Evolutionary conservation across 2,888 invertebrate genomes (phyloP).

Genomic region (Sinohyriopsis cumingii): DNA sequence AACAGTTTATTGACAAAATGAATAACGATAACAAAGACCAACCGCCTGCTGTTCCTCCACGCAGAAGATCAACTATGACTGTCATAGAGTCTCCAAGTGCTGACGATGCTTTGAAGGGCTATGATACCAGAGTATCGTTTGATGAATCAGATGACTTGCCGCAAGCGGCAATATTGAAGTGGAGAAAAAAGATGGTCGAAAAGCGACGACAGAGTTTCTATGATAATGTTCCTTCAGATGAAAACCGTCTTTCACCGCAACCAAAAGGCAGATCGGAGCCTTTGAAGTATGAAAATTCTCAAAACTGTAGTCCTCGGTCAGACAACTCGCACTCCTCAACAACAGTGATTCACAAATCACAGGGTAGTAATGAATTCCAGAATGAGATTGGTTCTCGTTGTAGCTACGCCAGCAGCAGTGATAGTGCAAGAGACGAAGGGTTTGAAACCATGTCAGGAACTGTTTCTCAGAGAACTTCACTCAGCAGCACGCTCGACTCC

Average conservation of each 20-base stretch:
- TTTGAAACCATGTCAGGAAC: constrained; percentile 68
- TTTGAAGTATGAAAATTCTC: constrained; percentile 23
- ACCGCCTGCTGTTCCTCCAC: constrained; percentile 17
- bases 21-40: constrained; percentile 20
- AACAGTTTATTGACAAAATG: constrained; percentile 22
- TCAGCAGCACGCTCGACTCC: constrained; percentile 68
- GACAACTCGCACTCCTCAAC: constrained; percentile 20
- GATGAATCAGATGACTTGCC: constrained; percentile 55
- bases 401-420: constrained; percentile 61
- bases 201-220: constrained; percentile 51
- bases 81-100: constrained; percentile 28
- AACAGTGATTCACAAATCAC: constrained; percentile 38
- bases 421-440: constrained; percentile 66
- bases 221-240: constrained; percentile 59
- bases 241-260: constrained; percentile 38
- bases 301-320: constrained; percentile 35
- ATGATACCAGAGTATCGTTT: constrained; percentile 20
- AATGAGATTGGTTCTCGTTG: constrained; percentile 60
- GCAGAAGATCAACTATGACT: constrained; percentile 25
- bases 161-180: constrained; percentile 50
- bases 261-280: constrained; percentile 12
- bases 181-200: constrained; percentile 52
- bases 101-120: constrained; percentile 16
- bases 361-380: constrained; percentile 50
- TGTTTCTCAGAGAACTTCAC: constrained; percentile 67